Evolutionary conservation across 2,888 invertebrate genomes (phyloP).

Genomic region (Cenopis cana): DNA sequence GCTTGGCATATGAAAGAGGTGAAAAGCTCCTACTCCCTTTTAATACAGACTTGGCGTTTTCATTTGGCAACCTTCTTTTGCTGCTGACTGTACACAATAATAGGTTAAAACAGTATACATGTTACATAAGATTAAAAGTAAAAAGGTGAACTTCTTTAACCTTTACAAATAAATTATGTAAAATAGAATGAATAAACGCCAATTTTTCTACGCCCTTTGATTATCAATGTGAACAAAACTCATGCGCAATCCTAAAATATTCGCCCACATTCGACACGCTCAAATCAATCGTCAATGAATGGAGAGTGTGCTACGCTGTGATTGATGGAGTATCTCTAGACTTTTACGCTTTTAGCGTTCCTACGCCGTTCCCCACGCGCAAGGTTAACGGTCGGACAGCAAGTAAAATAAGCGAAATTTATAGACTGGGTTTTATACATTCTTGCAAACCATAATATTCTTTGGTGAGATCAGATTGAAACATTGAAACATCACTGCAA

Average conservation of each 20-base stretch:
- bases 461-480: too few relatives aligned
- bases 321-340: constrained; percentile 62
- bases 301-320: constrained; percentile 51
- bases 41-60: too few relatives aligned
- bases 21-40: too few relatives aligned
- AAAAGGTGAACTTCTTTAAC: too few relatives aligned
- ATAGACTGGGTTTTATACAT: not conserved
- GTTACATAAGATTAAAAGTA: too few relatives aligned
- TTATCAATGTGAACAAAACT: constrained; percentile 16
- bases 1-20: too few relatives aligned
- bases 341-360: constrained; percentile 56
- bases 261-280: constrained; percentile 16
- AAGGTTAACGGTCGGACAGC: constrained; percentile 57
- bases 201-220: constrained; percentile 10
- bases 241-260: constrained; percentile 8
- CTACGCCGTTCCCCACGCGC: constrained; percentile 65
- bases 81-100: too few relatives aligned
- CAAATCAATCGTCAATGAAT: constrained; percentile 49
- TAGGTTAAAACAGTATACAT: too few relatives aligned
- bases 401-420: constrained; percentile 24
- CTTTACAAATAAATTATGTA: not conserved
- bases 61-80: too few relatives aligned
- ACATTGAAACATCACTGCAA: too few relatives aligned
- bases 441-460: not conserved
- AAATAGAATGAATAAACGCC: not conserved